Percentiles rank a stretch among this genome's conserved stretches.
phyloP scores from a whole-genome alignment of 1,140 invertebrate species.

The Leguminivora glycinivorella region DNA sequence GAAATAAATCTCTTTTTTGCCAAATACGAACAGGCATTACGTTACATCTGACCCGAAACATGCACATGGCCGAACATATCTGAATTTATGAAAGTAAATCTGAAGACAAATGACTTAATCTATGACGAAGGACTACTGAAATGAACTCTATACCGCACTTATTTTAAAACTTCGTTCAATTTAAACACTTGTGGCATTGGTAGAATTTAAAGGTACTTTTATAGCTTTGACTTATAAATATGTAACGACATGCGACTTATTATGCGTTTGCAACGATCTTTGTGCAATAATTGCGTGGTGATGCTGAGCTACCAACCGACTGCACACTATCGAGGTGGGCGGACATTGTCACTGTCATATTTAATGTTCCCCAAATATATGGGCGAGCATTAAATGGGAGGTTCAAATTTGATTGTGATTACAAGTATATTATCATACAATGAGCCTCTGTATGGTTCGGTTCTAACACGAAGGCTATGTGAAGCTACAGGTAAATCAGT shows the following conservation, averaged over 20 bases:
- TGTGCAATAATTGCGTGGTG: constrained; percentile 23
- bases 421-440: constrained; percentile 67
- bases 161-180: background rate
- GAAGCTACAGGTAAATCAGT: constrained; percentile 38
- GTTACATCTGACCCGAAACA: constrained; percentile 32
- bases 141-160: background rate
- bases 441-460: constrained; percentile 45
- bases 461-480: constrained; percentile 45
- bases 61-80: constrained; percentile 29
- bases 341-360: constrained; percentile 41
- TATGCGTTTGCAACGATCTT: constrained; percentile 10
- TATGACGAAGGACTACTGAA: background rate
- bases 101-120: background rate
- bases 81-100: constrained; percentile 1
- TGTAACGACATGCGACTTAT: background rate
- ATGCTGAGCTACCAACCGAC: constrained; percentile 32
- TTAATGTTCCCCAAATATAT: constrained; percentile 47
- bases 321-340: constrained; percentile 36
- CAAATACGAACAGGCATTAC: constrained; percentile 44
- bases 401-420: constrained; percentile 47
- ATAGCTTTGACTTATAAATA: constrained; percentile 9
- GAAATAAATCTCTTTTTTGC: constrained; percentile 42
- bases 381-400: constrained; percentile 54
- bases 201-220: background rate
- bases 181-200: background rate